Percentiles rank a stretch among this genome's conserved stretches.
Evolutionary conservation across 1,140 invertebrate genomes (phyloP).

Genomic region (Agrypnia vestita): DNA sequence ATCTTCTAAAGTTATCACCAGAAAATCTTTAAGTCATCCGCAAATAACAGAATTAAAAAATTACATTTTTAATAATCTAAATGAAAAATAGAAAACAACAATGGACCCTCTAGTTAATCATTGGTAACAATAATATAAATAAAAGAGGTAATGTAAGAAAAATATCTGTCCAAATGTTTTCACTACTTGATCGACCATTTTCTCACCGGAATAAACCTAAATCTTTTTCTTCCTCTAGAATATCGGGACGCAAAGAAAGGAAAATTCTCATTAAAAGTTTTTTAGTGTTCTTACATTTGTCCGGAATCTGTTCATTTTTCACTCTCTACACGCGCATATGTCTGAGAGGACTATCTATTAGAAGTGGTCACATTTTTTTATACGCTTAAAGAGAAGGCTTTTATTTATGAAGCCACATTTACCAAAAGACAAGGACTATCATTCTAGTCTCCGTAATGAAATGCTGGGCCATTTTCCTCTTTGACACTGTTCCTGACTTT

Average conservation of each 20-base stretch:
- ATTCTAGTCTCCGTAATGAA: constrained; percentile 54
- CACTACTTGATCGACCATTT: too few relatives aligned
- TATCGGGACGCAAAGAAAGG: not conserved
- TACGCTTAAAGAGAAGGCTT: constrained; percentile 51
- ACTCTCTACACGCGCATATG: constrained; percentile 46
- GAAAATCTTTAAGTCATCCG: too few relatives aligned
- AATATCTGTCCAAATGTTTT: too few relatives aligned
- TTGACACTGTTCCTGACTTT: constrained; percentile 35
- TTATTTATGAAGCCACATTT: constrained; percentile 60
- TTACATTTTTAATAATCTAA: too few relatives aligned
- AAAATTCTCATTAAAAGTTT: constrained; percentile 36
- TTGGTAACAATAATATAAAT: too few relatives aligned
- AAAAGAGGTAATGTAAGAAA: too few relatives aligned
- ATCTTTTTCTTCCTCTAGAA: constrained; percentile 3
- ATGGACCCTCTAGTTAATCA: too few relatives aligned
- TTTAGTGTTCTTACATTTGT: constrained; percentile 27
- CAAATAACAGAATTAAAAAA: too few relatives aligned
- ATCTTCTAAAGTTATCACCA: too few relatives aligned
- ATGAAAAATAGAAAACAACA: too few relatives aligned
- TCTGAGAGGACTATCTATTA: constrained; percentile 42
- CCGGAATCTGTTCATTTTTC: constrained; percentile 51
- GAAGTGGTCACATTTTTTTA: constrained; percentile 48
- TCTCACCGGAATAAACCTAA: too few relatives aligned
- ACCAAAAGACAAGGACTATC: constrained; percentile 50
- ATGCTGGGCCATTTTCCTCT: constrained; percentile 51